Base-by-base conservation (phyloP, 2,888 invertebrate species). In the Tetragonisca angustula region DNA sequence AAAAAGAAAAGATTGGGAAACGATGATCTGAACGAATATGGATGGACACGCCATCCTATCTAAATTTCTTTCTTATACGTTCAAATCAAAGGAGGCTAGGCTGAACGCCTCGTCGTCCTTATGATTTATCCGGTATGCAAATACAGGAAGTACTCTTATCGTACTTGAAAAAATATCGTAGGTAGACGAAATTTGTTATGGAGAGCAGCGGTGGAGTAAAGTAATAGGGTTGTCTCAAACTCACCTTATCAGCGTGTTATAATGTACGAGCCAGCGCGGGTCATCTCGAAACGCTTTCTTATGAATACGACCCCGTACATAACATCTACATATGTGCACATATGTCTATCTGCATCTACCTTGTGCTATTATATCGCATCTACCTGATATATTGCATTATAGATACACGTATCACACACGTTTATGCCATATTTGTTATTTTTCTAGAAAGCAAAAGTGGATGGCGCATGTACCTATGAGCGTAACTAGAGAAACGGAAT, bases 221-320 rank as follows among this genome's bases (percentile, higher is more conserved):
- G 79, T 76, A 81, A 85, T 79, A 80, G 83, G 77, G 50, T n/a
- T 69, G 81, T 83, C 79, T 74, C 80, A 73, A 76, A 86, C 86
- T 86, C 85, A 85, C 86, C 86, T 90, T 91, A 91, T 91, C 91
- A 90, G 86, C 90, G 82, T 85, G 88, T 91, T 88, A 87, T 89
- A 85, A 81, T 79, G 69, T 83, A 81, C 73, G 76, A 85, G 68
- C 68, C 74, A 76, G 74, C 78, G 64, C 70, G 70, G 82, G 76
- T 79, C 79, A 73, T 68, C 88, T 78, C 82, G 75, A 69, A 82
- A 81, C 80, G 65, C 69, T 87, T 85, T 83, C 87, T 21, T 84
- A 81, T 70, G 84, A 32, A 32, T 24, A 64, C 69, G 79, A 70
- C 67, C 81, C 73, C 65, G 69, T 65, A 67, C 69, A 64, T 68